These are phyloP conservation scores for Stichodactyla mertensii DNA, from an alignment of 64 coral and sea anemone species.

Conservation along the genomic window DNA sequence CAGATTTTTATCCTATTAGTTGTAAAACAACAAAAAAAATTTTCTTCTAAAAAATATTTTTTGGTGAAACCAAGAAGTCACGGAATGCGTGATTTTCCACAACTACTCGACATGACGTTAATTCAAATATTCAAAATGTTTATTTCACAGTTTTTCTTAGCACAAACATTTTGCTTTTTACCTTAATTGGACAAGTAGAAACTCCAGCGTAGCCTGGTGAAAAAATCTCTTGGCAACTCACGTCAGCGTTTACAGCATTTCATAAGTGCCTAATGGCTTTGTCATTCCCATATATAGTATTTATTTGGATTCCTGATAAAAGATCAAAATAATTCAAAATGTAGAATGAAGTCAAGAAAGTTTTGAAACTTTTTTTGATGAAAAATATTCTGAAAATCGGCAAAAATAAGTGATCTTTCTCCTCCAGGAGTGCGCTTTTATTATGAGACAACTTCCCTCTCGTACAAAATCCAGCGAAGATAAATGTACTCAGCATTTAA, in stretches of 20 bases:
- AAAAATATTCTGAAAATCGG: neutral
- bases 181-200: conserved; percentile 5
- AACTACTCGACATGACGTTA: neutral
- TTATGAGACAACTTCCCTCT: neutral
- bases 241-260: neutral
- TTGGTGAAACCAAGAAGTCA: neutral
- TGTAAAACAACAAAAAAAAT: neutral
- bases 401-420: too few relatives aligned
- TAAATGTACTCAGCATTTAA: too few relatives aligned
- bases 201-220: neutral
- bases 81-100: neutral
- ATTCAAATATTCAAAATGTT: neutral
- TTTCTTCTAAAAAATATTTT: neutral
- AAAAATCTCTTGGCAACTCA: conserved; percentile 1
- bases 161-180: neutral
- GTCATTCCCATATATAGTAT: conserved; percentile 20
- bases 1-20: neutral
- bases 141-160: neutral
- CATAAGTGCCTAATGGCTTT: neutral
- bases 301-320: neutral
- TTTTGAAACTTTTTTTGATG: neutral
- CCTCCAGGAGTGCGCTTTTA: neutral
- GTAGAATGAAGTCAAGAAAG: neutral
- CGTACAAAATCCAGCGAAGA: too few relatives aligned
- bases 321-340: neutral